Evolutionary conservation across 1,140 invertebrate genomes (phyloP).

Genomic region (Stegodyphus mimosarum): DNA sequence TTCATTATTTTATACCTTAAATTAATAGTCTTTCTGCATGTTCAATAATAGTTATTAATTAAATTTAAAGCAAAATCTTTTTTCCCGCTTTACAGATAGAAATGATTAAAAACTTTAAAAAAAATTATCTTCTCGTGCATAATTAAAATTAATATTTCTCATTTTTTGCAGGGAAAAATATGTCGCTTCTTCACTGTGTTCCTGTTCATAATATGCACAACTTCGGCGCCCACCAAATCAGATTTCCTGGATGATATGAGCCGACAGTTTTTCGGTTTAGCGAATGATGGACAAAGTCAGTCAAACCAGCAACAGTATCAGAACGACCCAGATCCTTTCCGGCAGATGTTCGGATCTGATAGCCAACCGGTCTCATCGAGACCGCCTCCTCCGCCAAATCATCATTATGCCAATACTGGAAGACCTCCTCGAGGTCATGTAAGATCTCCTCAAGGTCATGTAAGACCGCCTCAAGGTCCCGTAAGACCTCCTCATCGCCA

Average conservation of each 20-base stretch:
- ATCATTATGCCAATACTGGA: background rate
- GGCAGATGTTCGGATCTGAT: conserved; percentile 48
- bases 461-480: background rate
- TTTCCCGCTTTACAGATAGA: too few relatives aligned
- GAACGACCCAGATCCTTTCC: conserved; percentile 13
- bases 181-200: too few relatives aligned
- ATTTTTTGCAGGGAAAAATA: too few relatives aligned
- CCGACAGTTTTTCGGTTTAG: conserved; percentile 41
- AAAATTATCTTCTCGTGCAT: too few relatives aligned
- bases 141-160: too few relatives aligned
- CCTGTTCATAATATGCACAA: background rate
- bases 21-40: too few relatives aligned
- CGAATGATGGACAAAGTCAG: background rate
- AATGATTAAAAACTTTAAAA: too few relatives aligned
- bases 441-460: background rate
- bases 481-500: conserved; percentile 9
- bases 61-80: too few relatives aligned
- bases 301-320: conserved; percentile 2
- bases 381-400: background rate
- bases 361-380: conserved; percentile 9
- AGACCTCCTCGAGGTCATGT: background rate
- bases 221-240: background rate
- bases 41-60: too few relatives aligned
- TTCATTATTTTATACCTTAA: too few relatives aligned
- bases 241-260: conserved; percentile 53